phyloP scores from a whole-genome alignment of 2,888 invertebrate species.

The Yponomeuta plumbellus region DNA sequence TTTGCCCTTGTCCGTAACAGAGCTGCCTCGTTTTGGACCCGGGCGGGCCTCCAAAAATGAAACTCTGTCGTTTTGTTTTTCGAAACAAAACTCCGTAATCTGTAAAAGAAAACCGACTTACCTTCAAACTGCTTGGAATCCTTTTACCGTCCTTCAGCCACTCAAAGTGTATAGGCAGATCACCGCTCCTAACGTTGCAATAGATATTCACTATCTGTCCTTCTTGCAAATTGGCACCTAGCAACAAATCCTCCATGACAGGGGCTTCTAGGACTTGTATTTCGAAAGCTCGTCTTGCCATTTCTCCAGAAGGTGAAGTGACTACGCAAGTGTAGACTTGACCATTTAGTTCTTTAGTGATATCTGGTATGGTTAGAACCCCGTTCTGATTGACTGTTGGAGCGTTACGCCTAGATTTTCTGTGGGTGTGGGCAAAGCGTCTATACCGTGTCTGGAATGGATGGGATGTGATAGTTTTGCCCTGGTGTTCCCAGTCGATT shows the following conservation, averaged over 20 bases:
- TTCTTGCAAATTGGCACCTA: slow-evolving; percentile 88
- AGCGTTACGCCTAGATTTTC: slow-evolving; percentile 45
- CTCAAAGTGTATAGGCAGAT: slow-evolving; percentile 82
- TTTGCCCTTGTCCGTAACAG: too few relatives aligned
- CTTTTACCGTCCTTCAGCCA: slow-evolving; percentile 82
- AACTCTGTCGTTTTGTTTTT: too few relatives aligned
- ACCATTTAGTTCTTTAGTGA: slow-evolving; percentile 80
- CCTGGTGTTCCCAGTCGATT: slow-evolving; percentile 70
- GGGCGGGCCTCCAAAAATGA: too few relatives aligned
- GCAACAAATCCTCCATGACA: slow-evolving; percentile 86
- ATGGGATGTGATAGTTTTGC: slow-evolving; percentile 50
- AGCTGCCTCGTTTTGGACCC: too few relatives aligned
- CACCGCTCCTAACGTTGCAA: slow-evolving; percentile 84
- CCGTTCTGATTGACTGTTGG: slow-evolving; percentile 69
- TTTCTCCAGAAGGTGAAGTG: slow-evolving; percentile 82
- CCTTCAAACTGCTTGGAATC: slow-evolving; percentile 79
- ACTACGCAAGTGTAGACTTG: slow-evolving; percentile 88
- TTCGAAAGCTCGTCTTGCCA: slow-evolving; percentile 76
- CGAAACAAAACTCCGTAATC: too few relatives aligned
- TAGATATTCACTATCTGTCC: slow-evolving; percentile 90
- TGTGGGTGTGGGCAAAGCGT: slow-evolving; percentile 35
- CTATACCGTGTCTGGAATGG: slow-evolving; percentile 58
- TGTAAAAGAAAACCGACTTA: slow-evolving; percentile 31
- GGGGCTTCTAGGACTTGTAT: slow-evolving; percentile 82
- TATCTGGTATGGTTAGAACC: slow-evolving; percentile 76